These are phyloP conservation scores for Poliocrania exsul DNA, from an alignment of 2,797 vertebrate genomes.

Conservation along the genomic window DNA sequence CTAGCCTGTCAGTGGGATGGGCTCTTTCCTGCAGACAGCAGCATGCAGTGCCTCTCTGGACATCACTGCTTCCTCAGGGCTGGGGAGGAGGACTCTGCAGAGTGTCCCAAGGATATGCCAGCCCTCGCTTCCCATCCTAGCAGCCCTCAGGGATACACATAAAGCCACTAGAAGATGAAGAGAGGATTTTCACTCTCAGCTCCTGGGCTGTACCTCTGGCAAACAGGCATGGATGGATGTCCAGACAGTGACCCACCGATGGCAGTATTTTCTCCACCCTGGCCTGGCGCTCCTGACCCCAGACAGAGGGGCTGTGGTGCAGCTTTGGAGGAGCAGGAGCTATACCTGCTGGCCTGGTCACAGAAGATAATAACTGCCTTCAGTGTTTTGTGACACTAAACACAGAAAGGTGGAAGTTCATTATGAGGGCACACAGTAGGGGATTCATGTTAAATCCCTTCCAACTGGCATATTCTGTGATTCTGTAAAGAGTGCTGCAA, in stretches of 20 bases:
- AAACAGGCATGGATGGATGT: not conserved
- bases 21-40: rapidly evolving
- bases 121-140: rapidly evolving
- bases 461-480: not conserved
- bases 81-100: not conserved
- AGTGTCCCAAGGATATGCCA: too few relatives aligned
- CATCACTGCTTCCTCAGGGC: not conserved
- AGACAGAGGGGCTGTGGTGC: not conserved
- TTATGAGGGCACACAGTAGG: not conserved
- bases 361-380: not conserved
- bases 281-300: too few relatives aligned
- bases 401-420: not conserved
- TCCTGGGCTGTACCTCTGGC: not conserved
- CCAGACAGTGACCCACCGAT: not conserved
- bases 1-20: rapidly evolving
- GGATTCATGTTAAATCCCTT: not conserved
- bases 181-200: not conserved
- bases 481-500: not conserved
- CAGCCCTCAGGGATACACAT: rapidly evolving
- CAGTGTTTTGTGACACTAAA: not conserved
- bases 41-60: rapidly evolving
- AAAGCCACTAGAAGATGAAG: not conserved
- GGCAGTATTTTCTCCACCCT: not conserved
- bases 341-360: rapidly evolving
- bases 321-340: not conserved